These are phyloP conservation scores for Drosophila mojavensis DNA, from an alignment of 1,140 invertebrate species.

Conservation along the genomic window DNA sequence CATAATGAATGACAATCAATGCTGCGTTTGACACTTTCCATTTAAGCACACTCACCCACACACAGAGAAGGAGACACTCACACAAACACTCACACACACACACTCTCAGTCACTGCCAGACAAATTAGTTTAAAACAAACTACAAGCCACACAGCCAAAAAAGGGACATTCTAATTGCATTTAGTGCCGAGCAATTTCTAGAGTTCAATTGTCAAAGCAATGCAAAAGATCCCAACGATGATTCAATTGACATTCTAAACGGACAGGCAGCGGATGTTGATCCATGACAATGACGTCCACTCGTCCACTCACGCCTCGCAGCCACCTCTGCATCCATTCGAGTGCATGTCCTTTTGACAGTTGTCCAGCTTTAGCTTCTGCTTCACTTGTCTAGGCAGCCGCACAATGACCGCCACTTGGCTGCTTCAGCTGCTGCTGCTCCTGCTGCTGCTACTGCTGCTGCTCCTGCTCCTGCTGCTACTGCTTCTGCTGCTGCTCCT, in stretches of 20 bases:
- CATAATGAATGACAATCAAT: constrained; percentile 80
- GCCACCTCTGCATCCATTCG: constrained; percentile 9
- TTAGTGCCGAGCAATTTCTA: constrained; percentile 43
- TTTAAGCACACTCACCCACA: constrained; percentile 21
- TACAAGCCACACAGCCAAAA: constrained; percentile 31
- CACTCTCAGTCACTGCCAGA: not conserved
- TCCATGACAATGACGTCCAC: constrained; percentile 35
- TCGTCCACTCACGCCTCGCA: not conserved
- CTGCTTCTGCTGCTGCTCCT: constrained; percentile 45
- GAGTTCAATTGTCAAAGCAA: constrained; percentile 60
- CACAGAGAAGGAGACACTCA: not conserved
- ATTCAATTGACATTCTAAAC: constrained; percentile 73
- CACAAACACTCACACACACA: not conserved
- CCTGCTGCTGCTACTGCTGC: constrained; percentile 44
- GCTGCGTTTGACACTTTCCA: constrained; percentile 66
- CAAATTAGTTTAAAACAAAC: constrained; percentile 51
- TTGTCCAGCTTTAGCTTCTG: constrained; percentile 12
- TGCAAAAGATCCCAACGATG: constrained; percentile 54
- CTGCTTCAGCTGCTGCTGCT: constrained; percentile 50
- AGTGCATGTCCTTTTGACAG: constrained; percentile 59
- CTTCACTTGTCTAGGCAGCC: constrained; percentile 53
- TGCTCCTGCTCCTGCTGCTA: too few species aligned
- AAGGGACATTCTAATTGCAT: constrained; percentile 60
- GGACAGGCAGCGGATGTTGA: constrained; percentile 26
- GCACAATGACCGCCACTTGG: constrained; percentile 72